Evolutionary conservation across 2,113 vertebrate genomes (phyloP), one percentile per base, ranked within the genome.

Genomic region (Seriola dumerili): DNA sequence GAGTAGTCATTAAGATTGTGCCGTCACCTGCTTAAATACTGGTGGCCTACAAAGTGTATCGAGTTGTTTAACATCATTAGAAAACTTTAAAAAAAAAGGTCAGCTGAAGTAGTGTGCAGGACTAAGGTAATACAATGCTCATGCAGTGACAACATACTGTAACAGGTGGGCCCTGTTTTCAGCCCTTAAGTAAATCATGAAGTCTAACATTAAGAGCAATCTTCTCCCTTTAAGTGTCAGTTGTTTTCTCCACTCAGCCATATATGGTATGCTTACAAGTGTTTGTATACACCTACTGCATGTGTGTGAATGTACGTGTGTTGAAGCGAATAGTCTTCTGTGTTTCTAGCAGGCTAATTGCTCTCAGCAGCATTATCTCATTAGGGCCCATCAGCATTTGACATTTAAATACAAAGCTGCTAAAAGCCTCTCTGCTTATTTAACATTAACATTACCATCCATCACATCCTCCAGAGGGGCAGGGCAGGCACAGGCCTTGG

Each of bases 391-490:
- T 94, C 94, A 88, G 89, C 84, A 81, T 85, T 90, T 91, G 91
- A 92, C 88, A 94, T 94, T 94, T 94, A 93, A 95, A 93, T 92
- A 91, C 85, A 89, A 85, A 86, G 74, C 88, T 84, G 89, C 92
- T 94, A 94, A 95, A 95, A 95, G 94, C 92, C 88, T 88, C 87
- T 92, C 78, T 87, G 87, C 88, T 91, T 93, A 86, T 90, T 93
- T 92, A 89, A 89, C 86, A 90, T 85, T 84, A 91, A 82, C 89
- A 92, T 93, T 89, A 92, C 59, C 88, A 92, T 90, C 84, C 81
- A 86, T 80, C 75, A 54, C 81, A 48, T 85, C 67, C 80, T 89
- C 81, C 55, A 38, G 63, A 88, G 85, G 62, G 58, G 66, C 78
- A 90, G 75, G 67, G 50, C 78, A 87, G 70, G 17, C 69, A 63